Base-by-base conservation (phyloP, 2,888 invertebrate species). In the Xanthorhoe designata region DNA sequence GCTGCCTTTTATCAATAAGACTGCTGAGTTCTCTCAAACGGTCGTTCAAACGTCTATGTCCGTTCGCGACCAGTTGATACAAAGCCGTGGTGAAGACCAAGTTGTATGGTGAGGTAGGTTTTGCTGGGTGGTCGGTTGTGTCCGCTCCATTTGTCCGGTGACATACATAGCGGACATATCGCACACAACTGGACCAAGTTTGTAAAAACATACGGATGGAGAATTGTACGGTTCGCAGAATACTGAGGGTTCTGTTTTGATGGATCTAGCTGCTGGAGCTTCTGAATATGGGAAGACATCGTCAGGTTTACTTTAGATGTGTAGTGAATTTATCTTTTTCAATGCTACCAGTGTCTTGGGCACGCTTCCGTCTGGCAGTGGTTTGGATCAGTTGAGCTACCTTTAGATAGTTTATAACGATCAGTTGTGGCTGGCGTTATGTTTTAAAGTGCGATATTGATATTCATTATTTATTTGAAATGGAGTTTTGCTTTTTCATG, bases 141-240 rank as follows among this genome's bases (percentile, higher is more conserved):
- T 91, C 91, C 92, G 93, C 86, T 91, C 91, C 89, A 91, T 91
- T 92, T 92, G 90, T 92, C 92, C 92, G 92, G 88, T 86, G 88
- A 85, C 92, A 90, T 81, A 92, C 89, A 92, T 92, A 91, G 87
- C 90, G 76, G 72, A 86, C 92, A 92, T 92, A 93, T 91, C 85
- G 92, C 93, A 92, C 92, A 79, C 86, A 90, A 91, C 86, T 90
- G 83, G 91, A 90, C 85, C 91, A 86, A 74, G 79, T 79, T 78
- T 77, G 87, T 82, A 92, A 92, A 92, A 92, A 91, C 88, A 85
- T 79, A 88, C 89, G 90, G 81, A 83, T 81, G 75, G 78, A 78
- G 75, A 65, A 74, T 68, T 71, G 80, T 79, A 78, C 77, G 67
- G 70, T 72, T 72, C 66, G 72, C 74, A 74, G 74, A 74, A 71